Base-by-base conservation (phyloP, 2,888 invertebrate species). In the Drosophila yooni region DNA sequence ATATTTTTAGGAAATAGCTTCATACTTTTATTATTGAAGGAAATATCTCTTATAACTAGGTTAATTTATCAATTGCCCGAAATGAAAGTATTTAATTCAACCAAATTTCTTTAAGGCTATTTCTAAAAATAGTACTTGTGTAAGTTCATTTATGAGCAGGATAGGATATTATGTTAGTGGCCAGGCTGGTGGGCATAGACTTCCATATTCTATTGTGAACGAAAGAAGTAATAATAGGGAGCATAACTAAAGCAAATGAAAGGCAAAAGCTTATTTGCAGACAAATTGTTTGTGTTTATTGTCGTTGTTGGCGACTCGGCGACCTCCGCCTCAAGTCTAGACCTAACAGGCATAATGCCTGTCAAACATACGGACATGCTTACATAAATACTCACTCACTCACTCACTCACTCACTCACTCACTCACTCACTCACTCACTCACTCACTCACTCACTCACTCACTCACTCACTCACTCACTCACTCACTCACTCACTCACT, bases 251-350 rank as follows among this genome's bases (percentile, higher is more conserved):
- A 50, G 54, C 54, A 61, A 66, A 52, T 67, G 54, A 67, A 51
- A 52, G 27, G 34, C 53, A 74, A 36, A 46, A 50, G 64, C 50
- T 52, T 64, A 62, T 68, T 78, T 78, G 54, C 65, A 73, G 62
- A 62, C 78, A 63, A 73, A 69, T 65, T 73, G 74, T 61, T 65
- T 77, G 62, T 63, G 61, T 76, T 71, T 77, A 58, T 80, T 80
- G 69, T 75, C 51, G 61, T 63, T 76, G 81, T 64, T 50, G 78
- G 54, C 59, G 51, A 64, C 70, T 61, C 43, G 51, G 54, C 58
- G 51, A 53, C 59, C 62, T 53, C 48, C 56, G 34, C 54, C 8
- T 13, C 13, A 27, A 27, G 73, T 68, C 77, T 63, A 65, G 71
- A 76, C 71, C 65, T 43, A 38, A 46, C 38, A 51, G 25, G 52